A percentile compares a stretch with the other conserved stretches of the same genome.
phyloP scores from a whole-genome alignment of 2,113 vertebrate species.

The Scortum barcoo region DNA sequence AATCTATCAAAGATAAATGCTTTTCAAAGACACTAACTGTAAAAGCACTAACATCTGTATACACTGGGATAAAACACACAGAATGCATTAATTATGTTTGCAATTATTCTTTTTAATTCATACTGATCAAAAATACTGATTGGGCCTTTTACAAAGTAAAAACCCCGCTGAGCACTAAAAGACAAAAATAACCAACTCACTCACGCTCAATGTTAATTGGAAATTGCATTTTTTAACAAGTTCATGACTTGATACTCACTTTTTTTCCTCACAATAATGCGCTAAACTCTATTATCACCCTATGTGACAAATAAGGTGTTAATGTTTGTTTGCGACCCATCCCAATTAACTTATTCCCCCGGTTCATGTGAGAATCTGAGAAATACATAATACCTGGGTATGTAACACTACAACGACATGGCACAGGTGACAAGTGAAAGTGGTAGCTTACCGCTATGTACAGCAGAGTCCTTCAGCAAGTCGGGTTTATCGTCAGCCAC shows the following conservation, averaged over 20 bases:
- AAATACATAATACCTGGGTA: not conserved
- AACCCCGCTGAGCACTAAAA: not conserved
- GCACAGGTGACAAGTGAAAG: not conserved
- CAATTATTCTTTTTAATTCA: not conserved
- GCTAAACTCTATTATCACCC: conserved; percentile 49
- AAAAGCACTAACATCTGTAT: not conserved
- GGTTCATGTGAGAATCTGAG: conserved; percentile 30
- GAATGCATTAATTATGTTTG: not conserved
- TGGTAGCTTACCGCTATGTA: conserved; percentile 68
- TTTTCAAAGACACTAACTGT: not conserved
- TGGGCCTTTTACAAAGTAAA: not conserved
- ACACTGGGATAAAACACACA: not conserved
- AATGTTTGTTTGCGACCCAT: conserved; percentile 59
- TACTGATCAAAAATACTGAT: not conserved
- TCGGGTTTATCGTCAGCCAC: conserved; percentile 22
- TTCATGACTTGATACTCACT: conserved; percentile 11
- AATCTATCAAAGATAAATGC: not conserved
- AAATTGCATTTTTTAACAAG: conserved; percentile 7
- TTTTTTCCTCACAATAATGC: not conserved
- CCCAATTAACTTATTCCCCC: conserved; percentile 29
- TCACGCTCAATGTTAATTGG: conserved; percentile 31
- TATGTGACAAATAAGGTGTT: conserved; percentile 49
- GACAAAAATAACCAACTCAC: conserved; percentile 11
- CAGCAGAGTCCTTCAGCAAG: conserved; percentile 42
- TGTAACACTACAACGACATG: not conserved